Base-by-base conservation (phyloP, 2,888 invertebrate genomes). In the Mesochorus sp. region DNA sequence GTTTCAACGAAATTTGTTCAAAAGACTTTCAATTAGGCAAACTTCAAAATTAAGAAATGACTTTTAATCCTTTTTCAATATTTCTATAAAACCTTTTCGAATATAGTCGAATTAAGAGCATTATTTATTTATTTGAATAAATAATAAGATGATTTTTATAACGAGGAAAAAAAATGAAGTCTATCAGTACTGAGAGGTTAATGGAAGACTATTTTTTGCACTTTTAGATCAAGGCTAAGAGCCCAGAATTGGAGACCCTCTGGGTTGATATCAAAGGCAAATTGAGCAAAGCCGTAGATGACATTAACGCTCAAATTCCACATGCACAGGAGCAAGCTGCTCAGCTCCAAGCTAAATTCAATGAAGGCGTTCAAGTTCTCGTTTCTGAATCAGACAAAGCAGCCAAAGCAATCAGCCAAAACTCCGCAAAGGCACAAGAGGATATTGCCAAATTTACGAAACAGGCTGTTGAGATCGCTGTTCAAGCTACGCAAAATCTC, bases 381-480 rank as follows among this genome's bases (percentile, higher is more conserved):
- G 82, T 89, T 0, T 81, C 84, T 12, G 90, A 90, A 70, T 85
- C 88, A 17, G 86, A 88, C 47, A 89, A 87, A 24, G 84, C 86
- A 0, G 87, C 85, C 1, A 88, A 90, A 39, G 78, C 85, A 8
- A 67, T 90, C 55, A 80, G 75, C 47, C 81, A 87, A 14, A 88
- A 90, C 68, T 86, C 89, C 1, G 86, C 72, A 3, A 86, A 83
- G 59, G 82, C 90, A 1, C 88, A 88, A 57, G 89, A 90, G 17
- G 86, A 87, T 3, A 73, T 90, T 24, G 85, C 87, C 6, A 86
- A 85, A 12, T 85, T 89, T 49, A 87, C 89, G 3, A 90, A 90
- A 76, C 85, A 89, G 28, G 87, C 87, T 0, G 84, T 90, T 31
- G 88, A 90, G 39, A 83, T 90, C 26, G 87, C 88, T 1, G 85